Evolutionary conservation across 2,113 vertebrate genomes (phyloP).

Genomic region (Epinephelus moara): DNA sequence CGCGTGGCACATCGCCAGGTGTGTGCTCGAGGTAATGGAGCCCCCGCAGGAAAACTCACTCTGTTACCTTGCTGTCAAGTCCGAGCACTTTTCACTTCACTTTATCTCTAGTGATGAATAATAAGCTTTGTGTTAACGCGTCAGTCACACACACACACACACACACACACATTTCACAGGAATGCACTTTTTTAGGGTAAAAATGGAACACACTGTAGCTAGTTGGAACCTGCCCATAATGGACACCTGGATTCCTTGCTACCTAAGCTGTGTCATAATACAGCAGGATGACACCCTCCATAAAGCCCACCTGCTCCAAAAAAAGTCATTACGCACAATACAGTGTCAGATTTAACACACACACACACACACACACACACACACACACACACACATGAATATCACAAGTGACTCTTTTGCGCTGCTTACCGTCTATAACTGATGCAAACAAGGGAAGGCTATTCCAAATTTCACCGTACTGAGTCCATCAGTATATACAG

Average conservation of each 20-base stretch:
- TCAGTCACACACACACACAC: neutral
- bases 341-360: neutral
- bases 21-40: constrained; percentile 68
- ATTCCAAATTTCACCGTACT: constrained; percentile 57
- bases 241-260: constrained; percentile 36
- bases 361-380: neutral
- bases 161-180: neutral
- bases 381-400: rapidly evolving
- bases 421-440: constrained; percentile 66
- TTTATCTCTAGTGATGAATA: neutral
- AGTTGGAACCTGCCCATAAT: constrained; percentile 51
- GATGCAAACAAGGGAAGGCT: constrained; percentile 23
- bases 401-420: neutral
- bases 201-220: constrained; percentile 26
- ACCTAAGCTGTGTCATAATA: neutral
- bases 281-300: neutral
- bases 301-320: neutral
- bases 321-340: neutral
- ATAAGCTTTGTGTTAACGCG: neutral
- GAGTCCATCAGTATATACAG: constrained; percentile 57
- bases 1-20: constrained; percentile 71
- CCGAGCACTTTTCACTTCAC: neutral
- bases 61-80: constrained; percentile 48
- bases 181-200: neutral
- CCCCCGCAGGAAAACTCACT: constrained; percentile 50